Base-by-base conservation (phyloP, 1,140 invertebrate species). In the Dryas iulia region DNA sequence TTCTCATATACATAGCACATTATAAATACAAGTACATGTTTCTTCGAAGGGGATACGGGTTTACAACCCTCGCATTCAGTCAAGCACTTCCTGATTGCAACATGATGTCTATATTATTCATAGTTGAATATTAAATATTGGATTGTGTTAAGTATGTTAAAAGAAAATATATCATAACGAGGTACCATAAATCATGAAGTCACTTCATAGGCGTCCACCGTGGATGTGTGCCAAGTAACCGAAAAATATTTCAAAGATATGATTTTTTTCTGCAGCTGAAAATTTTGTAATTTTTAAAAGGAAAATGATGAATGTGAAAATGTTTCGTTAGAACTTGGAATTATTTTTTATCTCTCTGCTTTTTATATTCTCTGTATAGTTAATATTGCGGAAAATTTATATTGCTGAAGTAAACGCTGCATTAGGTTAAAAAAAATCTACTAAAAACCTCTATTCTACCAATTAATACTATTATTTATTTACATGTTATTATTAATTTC, bases 111-210 rank as follows among this genome's bases (percentile, higher is more conserved):
- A 5, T 47, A 47, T 47, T 47, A 47, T 47, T 47, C 39, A 47
- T 21, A 47, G 39, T 47, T 47, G 18, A 47, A 47, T 47, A 47
- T 18, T 47, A 47, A 47, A 47, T 47, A 47, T 47, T 47, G 39
- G 10, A 47, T 47, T 47, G 6, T 47, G 39, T 47, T 21, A 47
- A 47, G 2, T 47, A 18, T 47, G 8, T 21, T 47, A 21, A 47
- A 47, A n/a, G n/a, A 47, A 47, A 47, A 18, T 0, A 18, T 21
- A 6, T 21, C 39, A 10, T 47, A 47, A 47, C 39, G 39, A 47
- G 39, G 7, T 1, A 0, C 24, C 54, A 57, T 57, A 57, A 57
- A 57, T 57, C 25, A 57, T 57, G 1, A 47, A 47, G 18, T 47
- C 39, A 47, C 39, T 47, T 47, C 39, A 47, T 47, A 47, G 39